phyloP scores from a whole-genome alignment of 2,113 vertebrate species.

The Ictalurus punctatus region DNA sequence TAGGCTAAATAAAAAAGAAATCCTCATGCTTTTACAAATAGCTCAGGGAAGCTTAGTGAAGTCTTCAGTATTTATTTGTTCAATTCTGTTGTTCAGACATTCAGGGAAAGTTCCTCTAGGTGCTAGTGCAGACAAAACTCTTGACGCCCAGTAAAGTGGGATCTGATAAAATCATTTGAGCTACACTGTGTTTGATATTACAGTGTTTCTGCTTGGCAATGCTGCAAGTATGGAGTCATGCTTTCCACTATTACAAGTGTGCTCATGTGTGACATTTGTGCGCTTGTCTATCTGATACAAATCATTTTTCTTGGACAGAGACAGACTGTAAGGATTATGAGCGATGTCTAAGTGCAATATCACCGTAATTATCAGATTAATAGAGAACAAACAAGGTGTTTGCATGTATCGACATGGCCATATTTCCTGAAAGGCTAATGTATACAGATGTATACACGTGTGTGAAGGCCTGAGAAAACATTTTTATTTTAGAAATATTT shows the following conservation, averaged over 20 bases:
- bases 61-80: background rate
- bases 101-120: background rate
- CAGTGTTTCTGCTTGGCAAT: background rate
- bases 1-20: background rate
- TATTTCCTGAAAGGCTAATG: background rate
- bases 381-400: background rate
- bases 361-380: constrained; percentile 9
- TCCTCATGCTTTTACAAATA: background rate
- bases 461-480: background rate
- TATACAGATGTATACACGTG: background rate
- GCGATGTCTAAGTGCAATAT: constrained; percentile 10
- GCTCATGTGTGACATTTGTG: background rate
- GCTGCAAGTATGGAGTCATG: background rate
- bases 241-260: background rate
- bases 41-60: background rate
- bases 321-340: background rate
- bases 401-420: too few species aligned
- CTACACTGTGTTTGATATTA: too few species aligned
- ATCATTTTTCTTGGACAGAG: background rate
- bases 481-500: background rate
- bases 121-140: background rate
- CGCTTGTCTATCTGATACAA: background rate
- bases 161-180: too few species aligned
- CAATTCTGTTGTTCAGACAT: background rate
- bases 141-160: background rate